phyloP scores from a whole-genome alignment of 2,113 vertebrate species.

The Euleptes europaea region DNA sequence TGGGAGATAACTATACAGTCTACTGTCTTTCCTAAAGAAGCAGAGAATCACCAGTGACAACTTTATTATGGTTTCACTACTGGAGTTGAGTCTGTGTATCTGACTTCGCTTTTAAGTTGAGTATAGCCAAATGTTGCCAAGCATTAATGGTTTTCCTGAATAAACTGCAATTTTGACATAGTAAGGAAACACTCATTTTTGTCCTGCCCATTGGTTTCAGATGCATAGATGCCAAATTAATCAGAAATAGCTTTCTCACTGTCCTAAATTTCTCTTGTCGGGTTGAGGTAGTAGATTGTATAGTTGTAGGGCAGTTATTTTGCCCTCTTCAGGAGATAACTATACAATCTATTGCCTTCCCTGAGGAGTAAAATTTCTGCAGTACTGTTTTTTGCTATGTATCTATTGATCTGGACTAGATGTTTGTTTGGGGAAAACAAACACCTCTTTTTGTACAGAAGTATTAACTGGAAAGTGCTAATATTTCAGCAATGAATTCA shows the following conservation, averaged over 20 bases:
- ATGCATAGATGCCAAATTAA: neutral
- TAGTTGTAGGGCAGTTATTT: constrained; percentile 87
- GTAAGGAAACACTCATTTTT: too few species aligned
- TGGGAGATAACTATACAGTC: constrained; percentile 99
- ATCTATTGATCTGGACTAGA: neutral
- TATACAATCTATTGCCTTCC: constrained; percentile 89
- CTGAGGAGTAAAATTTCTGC: constrained; percentile 80
- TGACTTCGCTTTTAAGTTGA: neutral
- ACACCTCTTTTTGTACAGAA: rapidly evolving
- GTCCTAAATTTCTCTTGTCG: constrained; percentile 73
- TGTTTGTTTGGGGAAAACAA: neutral
- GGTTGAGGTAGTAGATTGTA: constrained; percentile 90
- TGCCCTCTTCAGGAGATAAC: constrained; percentile 86
- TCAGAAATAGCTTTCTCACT: neutral
- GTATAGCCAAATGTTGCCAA: neutral
- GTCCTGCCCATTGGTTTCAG: too few species aligned
- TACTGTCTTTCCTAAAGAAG: constrained; percentile 98
- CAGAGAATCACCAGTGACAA: constrained; percentile 63
- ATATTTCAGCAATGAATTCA: neutral
- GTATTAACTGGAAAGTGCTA: neutral
- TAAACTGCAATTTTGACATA: too few species aligned
- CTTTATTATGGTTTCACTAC: constrained; percentile 5
- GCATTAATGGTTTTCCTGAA: neutral
- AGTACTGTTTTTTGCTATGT: constrained; percentile 42
- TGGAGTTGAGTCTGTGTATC: neutral